These are phyloP conservation scores for Microtus oregoni DNA, from an alignment of 2,113 vertebrate species.

Conservation along the genomic window DNA sequence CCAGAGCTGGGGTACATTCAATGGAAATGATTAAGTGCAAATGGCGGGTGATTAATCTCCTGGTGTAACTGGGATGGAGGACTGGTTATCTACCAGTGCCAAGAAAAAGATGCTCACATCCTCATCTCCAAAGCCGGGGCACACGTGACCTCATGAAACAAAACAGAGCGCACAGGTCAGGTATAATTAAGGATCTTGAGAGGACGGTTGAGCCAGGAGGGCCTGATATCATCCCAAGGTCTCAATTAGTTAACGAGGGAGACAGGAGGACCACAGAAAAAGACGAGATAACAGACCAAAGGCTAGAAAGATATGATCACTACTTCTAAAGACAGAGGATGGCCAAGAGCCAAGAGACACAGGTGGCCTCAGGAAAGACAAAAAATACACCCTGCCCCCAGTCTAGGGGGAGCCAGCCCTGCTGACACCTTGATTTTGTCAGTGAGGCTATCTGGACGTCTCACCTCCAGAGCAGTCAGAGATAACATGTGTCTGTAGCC, in stretches of 20 bases:
- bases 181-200: background rate
- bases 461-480: background rate
- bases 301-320: rapidly evolving
- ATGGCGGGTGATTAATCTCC: background rate
- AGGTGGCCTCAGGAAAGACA: background rate
- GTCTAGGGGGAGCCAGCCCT: background rate
- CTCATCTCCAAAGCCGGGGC: background rate
- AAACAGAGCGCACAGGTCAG: too few species aligned
- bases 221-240: background rate
- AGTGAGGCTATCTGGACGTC: background rate
- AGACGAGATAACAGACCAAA: background rate
- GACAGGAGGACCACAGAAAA: background rate
- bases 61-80: background rate
- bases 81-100: background rate
- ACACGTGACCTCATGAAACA: background rate
- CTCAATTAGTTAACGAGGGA: background rate
- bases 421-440: background rate
- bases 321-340: background rate
- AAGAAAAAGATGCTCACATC: background rate
- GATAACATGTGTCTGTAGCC: background rate
- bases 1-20: background rate
- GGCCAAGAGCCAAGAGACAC: background rate
- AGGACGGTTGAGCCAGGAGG: background rate
- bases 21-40: background rate
- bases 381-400: background rate